Conservation (phyloP, 2,888 invertebrate genomes). For the Chrysolina haemoptera region DNA sequence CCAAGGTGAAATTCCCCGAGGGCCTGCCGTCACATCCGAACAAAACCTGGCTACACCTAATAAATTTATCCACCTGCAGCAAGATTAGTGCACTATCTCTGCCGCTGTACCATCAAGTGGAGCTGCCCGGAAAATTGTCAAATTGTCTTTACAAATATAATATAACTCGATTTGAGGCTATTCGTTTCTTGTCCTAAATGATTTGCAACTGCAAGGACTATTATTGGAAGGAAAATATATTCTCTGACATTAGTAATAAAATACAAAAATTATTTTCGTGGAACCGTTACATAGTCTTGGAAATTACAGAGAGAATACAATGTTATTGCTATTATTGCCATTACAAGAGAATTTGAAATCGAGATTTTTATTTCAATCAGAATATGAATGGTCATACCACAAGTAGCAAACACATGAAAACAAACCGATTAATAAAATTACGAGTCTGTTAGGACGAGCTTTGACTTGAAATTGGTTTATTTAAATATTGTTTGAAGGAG, state of each 20-base stretch:
- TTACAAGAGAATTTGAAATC: too few relatives aligned
- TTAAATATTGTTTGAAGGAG: too few relatives aligned
- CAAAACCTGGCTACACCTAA: slow-evolving; percentile 45
- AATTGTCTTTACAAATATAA: slow-evolving; percentile 23
- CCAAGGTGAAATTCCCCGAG: slow-evolving; percentile 25
- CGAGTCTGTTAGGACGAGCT: too few relatives aligned
- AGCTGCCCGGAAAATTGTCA: slow-evolving; percentile 39
- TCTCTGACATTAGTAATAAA: background rate
- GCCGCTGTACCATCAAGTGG: slow-evolving; percentile 37
- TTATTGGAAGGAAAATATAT: background rate
- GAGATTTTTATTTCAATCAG: too few relatives aligned
- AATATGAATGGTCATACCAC: too few relatives aligned
- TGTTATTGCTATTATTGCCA: too few relatives aligned
- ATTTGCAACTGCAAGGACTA: background rate
- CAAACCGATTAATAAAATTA: too few relatives aligned
- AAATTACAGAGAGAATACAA: background rate
- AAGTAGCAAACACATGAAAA: too few relatives aligned
- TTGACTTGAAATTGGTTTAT: too few relatives aligned
- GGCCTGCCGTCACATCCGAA: slow-evolving; percentile 38
- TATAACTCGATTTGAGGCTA: background rate
- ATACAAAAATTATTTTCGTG: background rate
- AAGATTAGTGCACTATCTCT: slow-evolving; percentile 43
- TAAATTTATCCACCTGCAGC: slow-evolving; percentile 46
- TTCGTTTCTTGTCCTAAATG: background rate
- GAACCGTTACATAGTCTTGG: background rate